Evolutionary conservation across 2,888 invertebrate species (phyloP), one percentile per base, ranked within the genome.

Genomic region (Thelaira solivaga): DNA sequence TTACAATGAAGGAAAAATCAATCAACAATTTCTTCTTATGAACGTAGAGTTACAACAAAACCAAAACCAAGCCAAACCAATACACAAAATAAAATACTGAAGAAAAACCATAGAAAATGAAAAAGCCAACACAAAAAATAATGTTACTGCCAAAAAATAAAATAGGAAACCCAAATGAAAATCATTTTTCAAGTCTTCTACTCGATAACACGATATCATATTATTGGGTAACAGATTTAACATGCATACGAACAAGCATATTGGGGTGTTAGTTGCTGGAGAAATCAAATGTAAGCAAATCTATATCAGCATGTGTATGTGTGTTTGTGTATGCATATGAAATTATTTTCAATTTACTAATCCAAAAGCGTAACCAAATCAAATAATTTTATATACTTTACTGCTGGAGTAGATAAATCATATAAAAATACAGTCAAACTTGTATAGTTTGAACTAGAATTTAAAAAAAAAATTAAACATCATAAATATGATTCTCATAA

Each of bases 1-100:
- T 73, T 49, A 77, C 43, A 36, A 39, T 73, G 77, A 68, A 73
- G 57, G 61, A 77, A 68, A 77, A 73, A 73, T 73, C 77, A 77
- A 77, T 73, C 68, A 73, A 43, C 64, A 68, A 64, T 31, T 51
- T 29, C 29, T 47, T 22, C 24, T n/a, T 43, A n/a, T n/a, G 5
- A 55, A 26, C 34, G n/a, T 18, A 53, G 18, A 49, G 26, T 26
- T 64, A 49, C 10, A 18, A 7, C 29, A 22, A 20, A 4, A n/a
- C n/a, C n/a, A n/a, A 51, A 51, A 20, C 29, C 41, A 43, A 31
- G 24, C 29, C 5, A 49, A 65, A 29, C 13, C 20, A 51, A 65
- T 36, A 22, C 36, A 47, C 4, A 11, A 49, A n/a, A 39, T 2
- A 39, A 29, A 51, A 22, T 2, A 13, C 20, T 59, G 22, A 45